Conservation (phyloP, 2,888 invertebrate genomes). For the Eubasilissa splendida region DNA sequence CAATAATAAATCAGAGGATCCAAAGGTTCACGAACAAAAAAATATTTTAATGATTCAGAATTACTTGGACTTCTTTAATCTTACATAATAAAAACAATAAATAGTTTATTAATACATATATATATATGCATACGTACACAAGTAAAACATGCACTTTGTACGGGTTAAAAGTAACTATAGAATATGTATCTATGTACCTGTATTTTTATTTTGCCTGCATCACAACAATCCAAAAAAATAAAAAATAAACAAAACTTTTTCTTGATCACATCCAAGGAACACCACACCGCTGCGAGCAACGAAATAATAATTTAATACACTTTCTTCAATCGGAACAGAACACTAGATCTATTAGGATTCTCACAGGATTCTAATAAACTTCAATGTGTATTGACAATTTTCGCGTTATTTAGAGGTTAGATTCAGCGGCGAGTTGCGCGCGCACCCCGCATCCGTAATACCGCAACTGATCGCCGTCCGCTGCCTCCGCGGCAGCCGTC, state of each 20-base stretch:
- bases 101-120: no score
- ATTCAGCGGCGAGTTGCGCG: conserved; percentile 37
- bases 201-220: conserved; percentile 18
- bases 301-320: not conserved
- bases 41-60: no score
- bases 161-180: no score
- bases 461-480: conserved; percentile 7
- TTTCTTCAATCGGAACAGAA: conserved; percentile 1
- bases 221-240: not conserved
- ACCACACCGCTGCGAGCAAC: no score
- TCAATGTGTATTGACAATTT: not conserved
- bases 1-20: no score
- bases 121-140: no score
- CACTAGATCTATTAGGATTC: conserved; percentile 8
- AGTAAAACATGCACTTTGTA: no score
- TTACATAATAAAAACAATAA: no score
- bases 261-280: no score
- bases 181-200: not conserved
- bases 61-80: no score
- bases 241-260: no score
- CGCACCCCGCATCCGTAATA: conserved; percentile 36
- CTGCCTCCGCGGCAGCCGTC: not conserved
- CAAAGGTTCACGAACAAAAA: no score
- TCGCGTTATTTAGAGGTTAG: conserved; percentile 33
- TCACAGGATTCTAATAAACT: conserved; percentile 1